Evolutionary conservation across 1,140 invertebrate species (phyloP).

Genomic region (Chironomus striatipennis): DNA sequence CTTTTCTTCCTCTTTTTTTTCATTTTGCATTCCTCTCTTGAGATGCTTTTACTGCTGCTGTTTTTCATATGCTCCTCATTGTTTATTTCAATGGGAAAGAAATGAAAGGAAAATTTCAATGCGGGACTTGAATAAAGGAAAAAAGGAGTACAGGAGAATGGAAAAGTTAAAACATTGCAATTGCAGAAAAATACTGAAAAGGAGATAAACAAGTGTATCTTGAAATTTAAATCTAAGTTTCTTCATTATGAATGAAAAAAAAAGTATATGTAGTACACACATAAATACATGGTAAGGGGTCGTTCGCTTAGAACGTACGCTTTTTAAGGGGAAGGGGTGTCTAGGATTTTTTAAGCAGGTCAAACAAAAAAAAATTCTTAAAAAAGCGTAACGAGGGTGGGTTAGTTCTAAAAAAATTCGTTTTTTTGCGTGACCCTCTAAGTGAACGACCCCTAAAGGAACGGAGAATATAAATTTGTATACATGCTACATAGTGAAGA

Average conservation of each 20-base stretch:
- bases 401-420: too few species aligned
- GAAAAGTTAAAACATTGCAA: not conserved
- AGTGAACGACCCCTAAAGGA: too few species aligned
- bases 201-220: slow-evolving; percentile 18
- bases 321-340: too few species aligned
- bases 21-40: not conserved
- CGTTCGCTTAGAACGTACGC: too few species aligned
- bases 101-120: slow-evolving; percentile 1
- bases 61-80: slow-evolving; percentile 8
- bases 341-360: too few species aligned
- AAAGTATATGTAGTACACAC: not conserved
- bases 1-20: not conserved
- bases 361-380: too few species aligned
- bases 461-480: not conserved
- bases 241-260: slow-evolving; percentile 13
- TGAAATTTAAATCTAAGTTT: slow-evolving; percentile 22
- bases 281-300: not conserved
- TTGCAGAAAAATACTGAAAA: not conserved
- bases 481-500: slow-evolving; percentile 2
- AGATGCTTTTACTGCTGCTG: not conserved
- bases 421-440: too few species aligned
- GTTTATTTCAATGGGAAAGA: slow-evolving; percentile 6
- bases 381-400: too few species aligned
- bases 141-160: not conserved
- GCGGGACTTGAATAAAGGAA: not conserved